phyloP scores from a whole-genome alignment of 2,797 vertebrate genomes.

The Coregonus suidteri region DNA sequence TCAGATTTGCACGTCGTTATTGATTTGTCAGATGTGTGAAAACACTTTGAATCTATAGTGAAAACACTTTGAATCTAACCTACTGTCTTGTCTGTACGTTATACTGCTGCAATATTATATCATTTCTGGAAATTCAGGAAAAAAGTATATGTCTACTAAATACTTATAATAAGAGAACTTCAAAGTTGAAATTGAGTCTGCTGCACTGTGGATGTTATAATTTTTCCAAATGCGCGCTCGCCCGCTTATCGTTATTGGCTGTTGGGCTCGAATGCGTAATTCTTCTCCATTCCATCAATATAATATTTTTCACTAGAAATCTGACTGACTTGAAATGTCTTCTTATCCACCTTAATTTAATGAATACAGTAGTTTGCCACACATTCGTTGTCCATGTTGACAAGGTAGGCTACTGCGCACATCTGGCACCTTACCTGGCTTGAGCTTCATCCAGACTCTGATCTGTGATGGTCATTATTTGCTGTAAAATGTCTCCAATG shows the following conservation, averaged over 20 bases:
- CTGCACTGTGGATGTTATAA: neutral
- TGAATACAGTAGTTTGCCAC: constrained; percentile 32
- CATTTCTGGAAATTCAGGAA: neutral
- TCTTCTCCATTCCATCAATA: constrained; percentile 4
- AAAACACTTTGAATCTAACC: neutral
- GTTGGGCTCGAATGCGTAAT: neutral
- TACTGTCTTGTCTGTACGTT: neutral
- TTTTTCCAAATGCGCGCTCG: neutral
- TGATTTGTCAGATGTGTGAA: neutral
- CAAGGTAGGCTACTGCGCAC: neutral
- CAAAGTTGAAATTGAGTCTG: neutral
- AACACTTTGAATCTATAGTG: neutral
- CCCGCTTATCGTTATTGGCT: neutral
- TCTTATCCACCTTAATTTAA: neutral
- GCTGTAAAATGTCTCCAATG: constrained; percentile 98
- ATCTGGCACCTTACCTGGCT: constrained; percentile 84
- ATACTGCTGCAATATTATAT: neutral
- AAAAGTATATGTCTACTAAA: neutral
- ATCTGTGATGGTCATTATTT: constrained; percentile 99
- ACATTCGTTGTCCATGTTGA: constrained; percentile 5
- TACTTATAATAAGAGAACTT: neutral
- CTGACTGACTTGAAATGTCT: neutral
- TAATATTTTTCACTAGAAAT: neutral
- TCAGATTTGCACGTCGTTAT: neutral
- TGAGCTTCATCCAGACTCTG: constrained; percentile 98